phyloP scores from a whole-genome alignment of 2,888 invertebrate genomes.

The Drosophila ustulata region DNA sequence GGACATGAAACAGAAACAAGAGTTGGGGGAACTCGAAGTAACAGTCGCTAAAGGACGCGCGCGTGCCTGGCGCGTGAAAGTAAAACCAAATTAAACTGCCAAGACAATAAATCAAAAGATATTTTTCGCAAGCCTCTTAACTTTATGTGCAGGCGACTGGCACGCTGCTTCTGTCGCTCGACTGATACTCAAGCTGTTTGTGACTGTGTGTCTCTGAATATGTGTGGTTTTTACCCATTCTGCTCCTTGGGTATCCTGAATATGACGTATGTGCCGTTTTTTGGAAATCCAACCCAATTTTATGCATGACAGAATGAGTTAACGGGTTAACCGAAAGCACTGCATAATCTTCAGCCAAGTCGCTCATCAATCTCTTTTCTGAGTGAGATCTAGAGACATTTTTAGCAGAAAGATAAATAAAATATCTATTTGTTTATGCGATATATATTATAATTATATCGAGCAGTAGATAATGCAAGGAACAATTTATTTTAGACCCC shows the following conservation, averaged over 20 bases:
- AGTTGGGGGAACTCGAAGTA: background rate
- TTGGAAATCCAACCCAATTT: conserved; percentile 50
- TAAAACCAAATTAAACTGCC: conserved; percentile 68
- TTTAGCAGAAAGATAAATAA: background rate
- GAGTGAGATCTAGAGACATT: background rate
- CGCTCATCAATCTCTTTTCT: conserved; percentile 15
- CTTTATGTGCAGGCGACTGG: conserved; percentile 31
- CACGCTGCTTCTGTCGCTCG: background rate
- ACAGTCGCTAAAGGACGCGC: conserved; percentile 13
- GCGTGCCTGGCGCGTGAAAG: conserved; percentile 55
- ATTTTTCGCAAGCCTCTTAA: conserved; percentile 43
- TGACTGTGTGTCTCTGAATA: background rate
- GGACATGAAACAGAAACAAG: conserved; percentile 11
- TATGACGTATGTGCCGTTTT: conserved; percentile 6
- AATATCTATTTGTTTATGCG: too few species aligned
- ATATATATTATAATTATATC: too few species aligned
- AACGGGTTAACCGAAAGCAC: conserved; percentile 22
- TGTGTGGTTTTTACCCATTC: conserved; percentile 3
- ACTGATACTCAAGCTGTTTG: conserved; percentile 21
- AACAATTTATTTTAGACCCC: too few species aligned
- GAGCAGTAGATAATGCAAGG: too few species aligned
- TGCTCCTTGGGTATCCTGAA: background rate
- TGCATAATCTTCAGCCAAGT: conserved; percentile 1
- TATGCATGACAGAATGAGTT: conserved; percentile 32
- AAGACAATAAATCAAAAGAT: conserved; percentile 72